Conservation (phyloP, 2,797 vertebrate species). For the Adelosebastes latens region DNA sequence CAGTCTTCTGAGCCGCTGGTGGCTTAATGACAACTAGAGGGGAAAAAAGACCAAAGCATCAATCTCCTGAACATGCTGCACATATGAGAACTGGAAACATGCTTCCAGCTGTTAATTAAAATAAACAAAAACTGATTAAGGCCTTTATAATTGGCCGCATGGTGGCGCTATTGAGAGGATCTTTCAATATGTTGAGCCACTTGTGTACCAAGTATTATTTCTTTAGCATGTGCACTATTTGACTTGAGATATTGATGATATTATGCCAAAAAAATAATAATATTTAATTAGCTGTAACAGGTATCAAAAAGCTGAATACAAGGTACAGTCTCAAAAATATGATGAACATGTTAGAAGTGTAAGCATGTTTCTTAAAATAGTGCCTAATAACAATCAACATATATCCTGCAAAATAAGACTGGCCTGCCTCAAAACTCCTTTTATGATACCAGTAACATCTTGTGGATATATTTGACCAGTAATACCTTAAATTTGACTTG, state of each 20-base stretch:
- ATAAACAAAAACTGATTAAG: background rate
- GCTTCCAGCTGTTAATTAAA: background rate
- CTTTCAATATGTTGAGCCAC: background rate
- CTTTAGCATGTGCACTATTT: background rate
- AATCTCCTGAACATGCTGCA: background rate
- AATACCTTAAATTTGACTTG: background rate
- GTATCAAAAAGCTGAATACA: background rate
- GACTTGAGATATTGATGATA: background rate
- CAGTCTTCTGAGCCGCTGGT: constrained; percentile 22
- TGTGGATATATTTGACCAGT: background rate
- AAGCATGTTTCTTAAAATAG: background rate
- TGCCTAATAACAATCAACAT: background rate
- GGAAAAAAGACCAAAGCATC: constrained; percentile 3
- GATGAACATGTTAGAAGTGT: background rate
- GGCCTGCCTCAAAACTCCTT: background rate
- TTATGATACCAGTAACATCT: background rate
- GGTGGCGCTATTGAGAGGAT: background rate
- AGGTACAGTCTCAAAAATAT: background rate
- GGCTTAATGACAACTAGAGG: constrained; percentile 52
- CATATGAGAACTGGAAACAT: background rate
- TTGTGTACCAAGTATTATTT: background rate
- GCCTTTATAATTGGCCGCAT: too few species aligned
- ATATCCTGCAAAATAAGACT: background rate
- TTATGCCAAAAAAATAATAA: background rate
- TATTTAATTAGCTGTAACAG: background rate